Base-by-base conservation (phyloP, 2,113 vertebrate species). In the Lichenostomus cassidix region DNA sequence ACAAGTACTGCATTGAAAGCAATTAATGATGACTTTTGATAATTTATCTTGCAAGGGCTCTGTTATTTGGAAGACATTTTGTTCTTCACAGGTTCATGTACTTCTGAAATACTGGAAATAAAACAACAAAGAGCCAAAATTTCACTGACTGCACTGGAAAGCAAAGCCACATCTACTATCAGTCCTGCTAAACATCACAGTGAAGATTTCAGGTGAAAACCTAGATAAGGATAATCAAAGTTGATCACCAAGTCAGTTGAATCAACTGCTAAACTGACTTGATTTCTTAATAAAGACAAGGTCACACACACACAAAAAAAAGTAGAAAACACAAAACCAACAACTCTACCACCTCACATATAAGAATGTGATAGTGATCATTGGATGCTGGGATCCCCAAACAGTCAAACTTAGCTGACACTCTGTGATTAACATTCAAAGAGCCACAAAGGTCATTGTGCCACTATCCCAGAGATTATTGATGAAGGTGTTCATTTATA, bases 321-420 rank as follows among this genome's bases (percentile, higher is more conserved):
- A 18, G 37, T 5, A 4, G 3, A 4, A 20, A n/a, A 8, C 6
- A 28, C 20, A 37, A 85, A 77, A 4, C 5, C 11, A 42, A 2
- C 11, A 42, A 2, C 11, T 47, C 1, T 29, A n/a, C 4, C 63
- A 22, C 12, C 19, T 3, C 3, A 11, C 10, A 9, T 8, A 6
- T 80, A n/a, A 35, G 2, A 53, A 12, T 70, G 5, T 23, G 31
- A 9, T 7, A 11, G 8, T 46, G 22, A 21, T 33, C 46, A 23
- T 0, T 41, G 35, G 7, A 21, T 65, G 31, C 15, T 67, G 68
- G 10, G 29, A 41, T 59, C 23, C 50, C 69, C 49, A 28, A 46
- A 49, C 10, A 47, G 10, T 17, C 56, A 65, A 25, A 52, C 71
- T 9, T 64, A n/a, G 25, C 59, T 79, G 33, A 9, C 20, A 80